Conservation (phyloP, 2,888 invertebrate species). For the Luperina testacea region DNA sequence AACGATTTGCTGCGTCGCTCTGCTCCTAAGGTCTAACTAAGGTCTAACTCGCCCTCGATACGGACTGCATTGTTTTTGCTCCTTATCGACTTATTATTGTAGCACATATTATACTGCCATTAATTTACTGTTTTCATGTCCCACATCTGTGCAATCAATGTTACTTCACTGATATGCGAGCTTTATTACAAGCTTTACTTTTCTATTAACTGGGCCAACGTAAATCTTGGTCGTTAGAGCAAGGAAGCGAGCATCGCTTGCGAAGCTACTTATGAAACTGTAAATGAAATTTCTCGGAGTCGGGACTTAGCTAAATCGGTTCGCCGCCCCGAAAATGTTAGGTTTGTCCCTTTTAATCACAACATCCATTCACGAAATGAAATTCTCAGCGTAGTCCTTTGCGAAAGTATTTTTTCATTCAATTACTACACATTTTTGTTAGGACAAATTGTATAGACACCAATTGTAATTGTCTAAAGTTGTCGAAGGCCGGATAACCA, state of each 20-base stretch:
- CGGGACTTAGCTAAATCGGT: slow-evolving; percentile 41
- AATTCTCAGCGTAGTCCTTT: slow-evolving; percentile 18
- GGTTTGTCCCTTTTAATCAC: slow-evolving; percentile 44
- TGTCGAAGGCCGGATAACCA: neutral
- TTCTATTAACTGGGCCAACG: slow-evolving; percentile 39
- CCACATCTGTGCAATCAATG: slow-evolving; percentile 79
- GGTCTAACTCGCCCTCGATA: slow-evolving; percentile 79
- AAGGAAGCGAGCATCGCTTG: slow-evolving; percentile 22
- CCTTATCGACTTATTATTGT: slow-evolving; percentile 81
- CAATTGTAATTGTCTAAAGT: slow-evolving; percentile 3
- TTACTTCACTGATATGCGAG: slow-evolving; percentile 60
- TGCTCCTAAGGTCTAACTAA: slow-evolving; percentile 75
- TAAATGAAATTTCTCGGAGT: slow-evolving; percentile 50
- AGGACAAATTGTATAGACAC: neutral
- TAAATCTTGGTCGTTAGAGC: slow-evolving; percentile 23
- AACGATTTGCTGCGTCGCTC: slow-evolving; percentile 78
- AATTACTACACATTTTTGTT: slow-evolving; percentile 19
- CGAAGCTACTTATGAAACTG: slow-evolving; percentile 34
- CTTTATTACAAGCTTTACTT: slow-evolving; percentile 39
- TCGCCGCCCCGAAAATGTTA: slow-evolving; percentile 33
- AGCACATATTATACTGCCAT: slow-evolving; percentile 70
- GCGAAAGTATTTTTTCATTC: slow-evolving; percentile 21
- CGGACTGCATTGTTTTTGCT: slow-evolving; percentile 76
- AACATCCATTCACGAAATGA: slow-evolving; percentile 33
- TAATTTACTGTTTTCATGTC: slow-evolving; percentile 81